Conservation (phyloP, 2,888 invertebrate species). For the Diabrotica balteata region DNA sequence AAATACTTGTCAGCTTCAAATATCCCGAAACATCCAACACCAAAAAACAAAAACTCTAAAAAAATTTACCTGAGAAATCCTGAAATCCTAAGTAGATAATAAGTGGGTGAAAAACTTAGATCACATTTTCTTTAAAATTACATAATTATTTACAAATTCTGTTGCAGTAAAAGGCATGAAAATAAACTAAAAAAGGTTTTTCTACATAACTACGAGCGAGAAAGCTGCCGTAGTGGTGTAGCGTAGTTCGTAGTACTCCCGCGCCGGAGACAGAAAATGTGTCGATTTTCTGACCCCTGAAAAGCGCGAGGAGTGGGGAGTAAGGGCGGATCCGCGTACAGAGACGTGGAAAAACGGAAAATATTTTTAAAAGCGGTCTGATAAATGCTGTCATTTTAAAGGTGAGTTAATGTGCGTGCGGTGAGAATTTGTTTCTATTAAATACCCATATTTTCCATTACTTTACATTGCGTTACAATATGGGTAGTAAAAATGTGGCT, state of each 20-base stretch:
- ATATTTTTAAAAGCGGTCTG: background rate
- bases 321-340: conserved; percentile 24
- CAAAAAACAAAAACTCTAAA: conserved; percentile 5
- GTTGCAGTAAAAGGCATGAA: conserved; percentile 8
- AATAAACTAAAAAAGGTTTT: conserved; percentile 3
- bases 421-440: no score
- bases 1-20: conserved; percentile 2
- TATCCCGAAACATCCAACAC: conserved; percentile 3
- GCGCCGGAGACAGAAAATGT: conserved; percentile 30
- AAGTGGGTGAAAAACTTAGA: conserved; percentile 3
- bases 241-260: conserved; percentile 39
- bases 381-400: no score
- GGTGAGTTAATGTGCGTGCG: no score
- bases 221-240: conserved; percentile 13
- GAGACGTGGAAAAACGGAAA: conserved; percentile 16
- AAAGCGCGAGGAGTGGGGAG: conserved; percentile 38
- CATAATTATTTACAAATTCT: conserved; percentile 21
- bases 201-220: conserved; percentile 18
- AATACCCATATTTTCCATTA: background rate
- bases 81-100: background rate
- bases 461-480: background rate
- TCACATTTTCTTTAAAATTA: conserved; percentile 14
- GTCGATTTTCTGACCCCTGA: conserved; percentile 50
- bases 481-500: no score
- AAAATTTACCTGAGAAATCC: conserved; percentile 11